Evolutionary conservation across 2,113 vertebrate genomes (phyloP).

Genomic region (Sorex araneus): DNA sequence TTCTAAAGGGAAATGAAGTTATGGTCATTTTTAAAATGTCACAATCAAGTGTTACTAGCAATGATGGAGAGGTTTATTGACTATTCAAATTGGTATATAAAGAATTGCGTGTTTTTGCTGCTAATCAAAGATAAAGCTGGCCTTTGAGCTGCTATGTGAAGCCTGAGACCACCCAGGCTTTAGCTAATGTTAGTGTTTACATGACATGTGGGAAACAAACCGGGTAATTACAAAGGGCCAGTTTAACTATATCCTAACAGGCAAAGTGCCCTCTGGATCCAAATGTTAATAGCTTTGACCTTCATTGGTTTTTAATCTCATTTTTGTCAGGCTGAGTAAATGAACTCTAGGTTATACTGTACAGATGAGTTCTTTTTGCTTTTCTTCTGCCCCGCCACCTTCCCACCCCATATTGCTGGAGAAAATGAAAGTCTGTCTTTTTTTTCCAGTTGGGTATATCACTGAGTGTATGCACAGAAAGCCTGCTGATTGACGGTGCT

Average conservation of each 20-base stretch:
- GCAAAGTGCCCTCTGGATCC: conserved; percentile 85
- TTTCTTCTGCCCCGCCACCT: conserved; percentile 59
- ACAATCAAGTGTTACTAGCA: conserved; percentile 76
- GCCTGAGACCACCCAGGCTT: conserved; percentile 84
- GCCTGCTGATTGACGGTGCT: conserved; percentile 88
- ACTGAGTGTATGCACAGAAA: conserved; percentile 85
- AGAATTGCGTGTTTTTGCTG: conserved; percentile 74
- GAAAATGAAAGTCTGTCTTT: conserved; percentile 86
- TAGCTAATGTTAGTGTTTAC: conserved; percentile 86
- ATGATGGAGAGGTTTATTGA: conserved; percentile 84
- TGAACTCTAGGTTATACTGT: conserved; percentile 85
- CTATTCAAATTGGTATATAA: conserved; percentile 82
- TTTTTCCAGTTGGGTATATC: conserved; percentile 85
- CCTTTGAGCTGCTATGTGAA: conserved; percentile 67
- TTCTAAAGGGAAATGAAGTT: conserved; percentile 84
- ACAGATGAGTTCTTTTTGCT: conserved; percentile 80
- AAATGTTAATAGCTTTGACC: conserved; percentile 90
- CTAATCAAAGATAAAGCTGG: conserved; percentile 79
- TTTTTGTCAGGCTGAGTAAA: conserved; percentile 86
- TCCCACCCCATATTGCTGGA: conserved; percentile 71
- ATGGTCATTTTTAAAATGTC: conserved; percentile 81
- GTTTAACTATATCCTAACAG: conserved; percentile 86
- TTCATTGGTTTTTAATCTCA: conserved; percentile 88
- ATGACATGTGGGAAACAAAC: conserved; percentile 86
- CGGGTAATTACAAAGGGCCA: conserved; percentile 85